Evolutionary conservation across 1,140 invertebrate species (phyloP), one percentile per base, ranked within the genome.

Genomic region (Camponotus vicinus): DNA sequence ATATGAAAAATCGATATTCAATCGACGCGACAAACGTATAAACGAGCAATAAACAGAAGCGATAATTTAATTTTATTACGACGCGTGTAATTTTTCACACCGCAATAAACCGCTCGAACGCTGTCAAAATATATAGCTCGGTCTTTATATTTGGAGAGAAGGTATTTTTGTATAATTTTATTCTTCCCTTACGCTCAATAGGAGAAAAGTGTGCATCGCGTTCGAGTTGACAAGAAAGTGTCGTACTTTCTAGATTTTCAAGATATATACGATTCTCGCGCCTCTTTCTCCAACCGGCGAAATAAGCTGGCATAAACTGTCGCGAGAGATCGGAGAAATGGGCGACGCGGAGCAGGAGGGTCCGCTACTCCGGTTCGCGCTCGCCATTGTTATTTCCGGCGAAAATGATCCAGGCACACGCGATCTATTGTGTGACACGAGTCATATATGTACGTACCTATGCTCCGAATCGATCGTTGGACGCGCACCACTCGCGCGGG

Each of bases 361-460:
- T 32, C 45, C 7, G 3, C 37, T 70, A 45, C 27, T 27, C 13
- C 67, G 42, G 4, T 8, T 63, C 5, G n/a, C 45, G 11, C 32
- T 66, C 21, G 27, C 61, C n/a, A 13, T 64, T 32, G 21, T 4
- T 64, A 42, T 8, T 59, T 42, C 18, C 57, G 4, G 27, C 32
- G 18, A 55, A 59, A 21, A n/a, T 40, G 64, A 45, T 42, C 37
- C n/a, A 67, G 7, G 27, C 32, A 42, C 32, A 13, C 18, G 40
- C 32, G 45, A 80, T 85, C 55, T 78, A 52, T 18, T 52, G 49
- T 52, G 6, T 3, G 3, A 52, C 49, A 52, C 6, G 18, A 52
- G 49, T 52, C 4, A 13, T 6, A 18, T 52, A 52, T 52, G 49
- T 52, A 85, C 83, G 8, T 77, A 85, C 83, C 83, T 85, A 66